Conservation (phyloP, 2,113 vertebrate species). For the Bubo bubo region DNA sequence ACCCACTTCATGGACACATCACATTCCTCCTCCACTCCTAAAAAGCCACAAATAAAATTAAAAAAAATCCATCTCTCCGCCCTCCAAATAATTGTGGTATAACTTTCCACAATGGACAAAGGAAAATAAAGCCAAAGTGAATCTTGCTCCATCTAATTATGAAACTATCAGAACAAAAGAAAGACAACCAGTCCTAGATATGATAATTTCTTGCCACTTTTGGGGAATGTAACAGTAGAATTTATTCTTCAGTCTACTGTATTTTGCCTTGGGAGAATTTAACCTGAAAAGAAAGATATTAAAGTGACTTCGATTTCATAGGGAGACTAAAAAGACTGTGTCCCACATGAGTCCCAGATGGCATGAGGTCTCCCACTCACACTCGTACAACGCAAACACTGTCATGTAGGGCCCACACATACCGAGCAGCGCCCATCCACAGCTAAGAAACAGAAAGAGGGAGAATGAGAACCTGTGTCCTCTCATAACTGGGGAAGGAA, state of each 20-base stretch:
- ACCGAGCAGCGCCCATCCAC: accelerated
- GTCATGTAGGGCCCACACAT: accelerated
- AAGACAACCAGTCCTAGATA: background rate
- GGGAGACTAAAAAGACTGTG: background rate
- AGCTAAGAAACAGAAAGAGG: accelerated
- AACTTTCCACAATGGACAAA: background rate
- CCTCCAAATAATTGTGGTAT: background rate
- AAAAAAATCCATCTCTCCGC: background rate
- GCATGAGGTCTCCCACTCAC: background rate
- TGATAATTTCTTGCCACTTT: background rate
- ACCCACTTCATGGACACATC: background rate
- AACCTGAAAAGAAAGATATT: background rate
- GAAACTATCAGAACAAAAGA: background rate
- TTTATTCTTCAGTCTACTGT: background rate
- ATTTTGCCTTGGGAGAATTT: background rate
- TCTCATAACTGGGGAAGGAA: background rate
- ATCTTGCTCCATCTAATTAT: background rate
- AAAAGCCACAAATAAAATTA: background rate
- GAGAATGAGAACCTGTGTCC: accelerated
- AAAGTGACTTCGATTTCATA: background rate
- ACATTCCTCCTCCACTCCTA: background rate
- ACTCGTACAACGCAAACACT: accelerated
- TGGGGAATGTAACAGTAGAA: background rate
- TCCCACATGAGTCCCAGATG: background rate
- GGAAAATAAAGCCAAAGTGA: background rate